Evolutionary conservation across 2,888 invertebrate genomes (phyloP), one percentile per base, ranked within the genome.

Genomic region (Papilio protenor): DNA sequence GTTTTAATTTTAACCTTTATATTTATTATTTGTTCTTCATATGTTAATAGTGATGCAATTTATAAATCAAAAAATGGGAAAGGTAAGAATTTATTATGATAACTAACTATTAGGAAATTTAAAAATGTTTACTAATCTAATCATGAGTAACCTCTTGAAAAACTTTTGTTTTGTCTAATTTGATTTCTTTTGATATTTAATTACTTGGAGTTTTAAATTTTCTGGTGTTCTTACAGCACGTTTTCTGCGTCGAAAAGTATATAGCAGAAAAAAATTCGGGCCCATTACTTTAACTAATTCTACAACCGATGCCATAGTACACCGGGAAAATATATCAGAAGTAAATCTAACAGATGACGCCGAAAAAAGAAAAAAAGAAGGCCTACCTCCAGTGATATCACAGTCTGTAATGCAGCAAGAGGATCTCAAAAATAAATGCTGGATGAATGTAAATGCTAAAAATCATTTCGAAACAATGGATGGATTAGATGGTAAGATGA

Each of bases 401-500:
- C 8, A 73, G 40, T 8, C 69, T 57, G 40, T 73, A 27, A 27
- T 66, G 10, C 27, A 76, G 61, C 59, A 78, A 55, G 70, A 59
- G 16, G 4, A 73, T 21, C 76, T 61, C 33, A 70, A 75, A 21
- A 75, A 73, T 12, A 74, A 64, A 75, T 92, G 92, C 78, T 91
- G 91, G 91, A 83, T 89, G 80, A 81, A 80, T 5, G 77, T 90
- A 21, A 82, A 87, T 40, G 81, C 85, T 0, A 71, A 79, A 27
- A 75, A 81, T 52, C 83, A 88, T 79, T 88, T 88, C 64, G 52
- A 84, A 10, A 76, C 75, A 2, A 85, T 92, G 85, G 84, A 88
- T 76, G 73, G 81, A 8, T 82, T 91, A 49, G 90, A 92, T 47
- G 82, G 91, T 91, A 84, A 83, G 76, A 76, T 18, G 0, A 27